Conservation (phyloP, 2,888 invertebrate species). For the Hirtodrosophila cameraria region DNA sequence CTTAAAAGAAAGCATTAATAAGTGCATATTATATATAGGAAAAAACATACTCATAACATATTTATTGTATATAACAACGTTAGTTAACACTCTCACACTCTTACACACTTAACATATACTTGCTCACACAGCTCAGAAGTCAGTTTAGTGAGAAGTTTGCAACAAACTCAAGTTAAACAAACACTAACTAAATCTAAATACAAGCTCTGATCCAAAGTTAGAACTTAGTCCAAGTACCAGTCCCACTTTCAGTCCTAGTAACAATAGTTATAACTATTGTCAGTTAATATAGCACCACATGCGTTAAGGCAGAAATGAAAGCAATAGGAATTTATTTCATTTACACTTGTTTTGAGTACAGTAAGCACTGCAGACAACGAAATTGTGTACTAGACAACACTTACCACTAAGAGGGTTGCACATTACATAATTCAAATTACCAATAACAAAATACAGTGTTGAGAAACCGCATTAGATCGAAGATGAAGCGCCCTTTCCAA, state of each 20-base stretch:
- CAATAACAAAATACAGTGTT: too few species aligned
- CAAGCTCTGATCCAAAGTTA: slow-evolving; percentile 34
- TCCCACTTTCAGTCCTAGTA: too few species aligned
- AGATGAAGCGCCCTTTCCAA: slow-evolving; percentile 38
- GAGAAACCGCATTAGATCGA: slow-evolving; percentile 14
- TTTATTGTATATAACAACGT: slow-evolving; percentile 42
- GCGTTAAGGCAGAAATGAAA: slow-evolving; percentile 24
- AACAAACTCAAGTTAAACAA: slow-evolving; percentile 29
- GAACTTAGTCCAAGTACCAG: slow-evolving; percentile 7
- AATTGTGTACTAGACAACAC: slow-evolving; percentile 45
- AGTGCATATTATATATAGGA: slow-evolving; percentile 32
- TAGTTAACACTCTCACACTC: slow-evolving; percentile 30
- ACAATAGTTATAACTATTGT: slow-evolving; percentile 20
- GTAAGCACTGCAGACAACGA: slow-evolving; percentile 70
- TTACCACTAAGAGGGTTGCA: slow-evolving; percentile 20
- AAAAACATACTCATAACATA: slow-evolving; percentile 44
- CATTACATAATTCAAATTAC: slow-evolving; percentile 14
- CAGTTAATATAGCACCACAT: slow-evolving; percentile 36
- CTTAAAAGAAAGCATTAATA: slow-evolving; percentile 48
- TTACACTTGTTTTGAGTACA: slow-evolving; percentile 61
- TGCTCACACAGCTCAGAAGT: slow-evolving; percentile 17
- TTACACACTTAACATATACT: slow-evolving; percentile 21
- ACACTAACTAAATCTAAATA: slow-evolving; percentile 2
- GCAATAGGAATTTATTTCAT: slow-evolving; percentile 65
- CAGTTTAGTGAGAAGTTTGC: slow-evolving; percentile 7